Conservation (phyloP, 2,113 vertebrate genomes). For the Antechinus stuartii region DNA sequence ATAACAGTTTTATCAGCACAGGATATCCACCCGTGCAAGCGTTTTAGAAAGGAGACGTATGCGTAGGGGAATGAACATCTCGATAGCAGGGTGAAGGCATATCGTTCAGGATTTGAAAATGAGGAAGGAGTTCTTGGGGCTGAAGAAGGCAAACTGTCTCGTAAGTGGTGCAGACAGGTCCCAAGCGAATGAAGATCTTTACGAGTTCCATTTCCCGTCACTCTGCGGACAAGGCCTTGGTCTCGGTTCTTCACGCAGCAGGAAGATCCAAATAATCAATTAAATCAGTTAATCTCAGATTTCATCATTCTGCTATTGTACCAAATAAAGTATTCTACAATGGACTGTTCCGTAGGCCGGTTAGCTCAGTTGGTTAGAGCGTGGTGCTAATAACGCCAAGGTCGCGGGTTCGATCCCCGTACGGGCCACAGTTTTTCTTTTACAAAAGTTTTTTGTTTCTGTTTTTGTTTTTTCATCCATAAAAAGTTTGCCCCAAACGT, state of each 20-base stretch:
- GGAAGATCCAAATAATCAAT: too few relatives aligned
- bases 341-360: fast-evolving
- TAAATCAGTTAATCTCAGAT: background rate
- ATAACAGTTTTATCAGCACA: background rate
- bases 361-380: constrained; percentile 6
- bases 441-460: background rate
- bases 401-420: constrained; percentile 3
- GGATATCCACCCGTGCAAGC: background rate
- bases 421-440: background rate
- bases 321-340: background rate
- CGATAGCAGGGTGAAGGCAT: too few relatives aligned
- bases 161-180: background rate
- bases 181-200: too few relatives aligned
- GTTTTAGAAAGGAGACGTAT: background rate
- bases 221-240: too few relatives aligned
- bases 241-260: background rate
- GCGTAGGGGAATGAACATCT: background rate
- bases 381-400: constrained; percentile 5
- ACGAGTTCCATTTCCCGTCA: background rate
- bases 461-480: background rate
- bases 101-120: background rate
- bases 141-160: background rate
- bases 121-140: background rate
- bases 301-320: background rate
- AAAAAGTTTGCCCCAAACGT: background rate